Percentiles rank a stretch among this genome's conserved stretches.
Evolutionary conservation across 2,888 invertebrate species (phyloP).

Genomic region (Pseudococcus viburni): DNA sequence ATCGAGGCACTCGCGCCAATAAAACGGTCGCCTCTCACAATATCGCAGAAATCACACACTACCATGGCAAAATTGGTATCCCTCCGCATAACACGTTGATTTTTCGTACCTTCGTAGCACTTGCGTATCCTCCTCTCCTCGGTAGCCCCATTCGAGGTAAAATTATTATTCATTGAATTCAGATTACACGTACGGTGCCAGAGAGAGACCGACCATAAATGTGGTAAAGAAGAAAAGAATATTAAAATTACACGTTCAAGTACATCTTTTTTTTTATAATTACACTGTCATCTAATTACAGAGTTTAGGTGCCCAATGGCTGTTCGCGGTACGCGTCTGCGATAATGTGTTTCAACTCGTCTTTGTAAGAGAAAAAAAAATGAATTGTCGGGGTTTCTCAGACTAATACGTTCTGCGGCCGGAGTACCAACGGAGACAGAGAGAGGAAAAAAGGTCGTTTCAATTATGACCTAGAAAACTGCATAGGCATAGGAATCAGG

Average conservation of each 20-base stretch:
- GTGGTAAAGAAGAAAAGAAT: constrained; percentile 51
- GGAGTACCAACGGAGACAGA: no score
- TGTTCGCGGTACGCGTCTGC: constrained; percentile 55
- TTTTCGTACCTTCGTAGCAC: background rate
- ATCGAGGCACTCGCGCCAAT: background rate
- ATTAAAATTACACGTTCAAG: constrained; percentile 62
- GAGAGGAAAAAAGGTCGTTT: background rate
- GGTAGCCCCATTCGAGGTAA: background rate
- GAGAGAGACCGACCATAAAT: background rate
- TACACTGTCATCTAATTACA: constrained; percentile 66
- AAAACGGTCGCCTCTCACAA: constrained; percentile 13
- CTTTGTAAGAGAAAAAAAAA: background rate
- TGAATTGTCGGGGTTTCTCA: constrained; percentile 53
- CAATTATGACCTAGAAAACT: constrained; percentile 55
- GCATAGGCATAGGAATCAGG: no score
- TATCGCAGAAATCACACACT: constrained; percentile 3
- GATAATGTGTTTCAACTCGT: constrained; percentile 47
- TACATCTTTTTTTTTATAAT: constrained; percentile 63
- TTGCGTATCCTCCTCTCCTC: background rate
- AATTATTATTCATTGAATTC: constrained; percentile 58
- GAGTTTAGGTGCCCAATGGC: constrained; percentile 65
- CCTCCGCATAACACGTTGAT: background rate
- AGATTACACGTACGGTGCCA: constrained; percentile 37
- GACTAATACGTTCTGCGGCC: background rate
- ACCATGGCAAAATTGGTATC: background rate